Percentiles rank a stretch among this genome's conserved stretches.
Evolutionary conservation across 2,797 vertebrate species (phyloP).

Genomic region (Channallabes apus): DNA sequence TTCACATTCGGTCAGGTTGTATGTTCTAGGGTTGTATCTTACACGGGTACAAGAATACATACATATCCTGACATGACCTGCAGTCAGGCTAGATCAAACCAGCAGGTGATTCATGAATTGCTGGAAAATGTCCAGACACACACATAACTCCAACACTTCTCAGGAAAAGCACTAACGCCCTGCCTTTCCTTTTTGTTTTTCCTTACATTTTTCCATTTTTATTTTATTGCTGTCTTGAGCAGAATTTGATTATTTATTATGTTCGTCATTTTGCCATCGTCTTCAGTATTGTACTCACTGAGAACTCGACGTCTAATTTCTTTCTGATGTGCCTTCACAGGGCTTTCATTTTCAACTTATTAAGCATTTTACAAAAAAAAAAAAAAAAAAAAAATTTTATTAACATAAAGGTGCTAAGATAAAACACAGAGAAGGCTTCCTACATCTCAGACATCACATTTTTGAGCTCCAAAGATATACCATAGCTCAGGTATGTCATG

Average conservation of each 20-base stretch:
- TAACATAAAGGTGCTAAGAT: conserved; percentile 34
- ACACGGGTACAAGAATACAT: conserved; percentile 19
- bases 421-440: conserved; percentile 31
- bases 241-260: conserved; percentile 53
- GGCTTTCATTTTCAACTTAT: neutral
- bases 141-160: conserved; percentile 25
- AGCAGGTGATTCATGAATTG: neutral
- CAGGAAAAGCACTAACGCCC: conserved; percentile 39
- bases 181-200: neutral
- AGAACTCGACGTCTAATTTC: conserved; percentile 10
- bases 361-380: no score
- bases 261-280: conserved; percentile 31
- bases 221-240: neutral
- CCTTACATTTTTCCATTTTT: neutral
- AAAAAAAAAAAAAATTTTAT: no score
- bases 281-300: conserved; percentile 43
- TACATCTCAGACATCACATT: conserved; percentile 23
- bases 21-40: neutral
- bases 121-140: conserved; percentile 21
- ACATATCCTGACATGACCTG: neutral
- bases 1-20: neutral
- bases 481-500: conserved; percentile 3
- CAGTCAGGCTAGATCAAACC: conserved; percentile 37
- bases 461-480: neutral
- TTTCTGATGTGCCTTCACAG: conserved; percentile 12